A percentile compares a stretch with the other conserved stretches of the same genome.
Conservation (phyloP, 1,140 invertebrate genomes). For the Caenorhabditis latens region DNA sequence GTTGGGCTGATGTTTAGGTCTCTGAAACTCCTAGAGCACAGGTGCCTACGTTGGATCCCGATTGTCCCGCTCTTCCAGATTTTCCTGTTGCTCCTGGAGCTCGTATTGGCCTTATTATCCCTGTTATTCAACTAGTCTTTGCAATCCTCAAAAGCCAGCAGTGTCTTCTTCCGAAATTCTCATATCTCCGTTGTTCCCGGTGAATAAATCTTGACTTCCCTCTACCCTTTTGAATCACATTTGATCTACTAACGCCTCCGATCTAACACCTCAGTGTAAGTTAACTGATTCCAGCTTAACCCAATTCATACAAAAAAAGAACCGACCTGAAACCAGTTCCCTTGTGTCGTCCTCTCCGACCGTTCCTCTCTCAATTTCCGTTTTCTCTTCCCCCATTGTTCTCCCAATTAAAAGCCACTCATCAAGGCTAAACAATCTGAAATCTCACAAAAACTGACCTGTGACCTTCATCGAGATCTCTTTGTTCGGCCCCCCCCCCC, state of each 20-base stretch:
- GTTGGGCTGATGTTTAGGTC: too few relatives aligned
- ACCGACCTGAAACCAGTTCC: neutral
- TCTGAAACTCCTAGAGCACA: too few relatives aligned
- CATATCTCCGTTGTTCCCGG: too few relatives aligned
- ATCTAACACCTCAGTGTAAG: neutral
- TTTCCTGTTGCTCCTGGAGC: too few relatives aligned
- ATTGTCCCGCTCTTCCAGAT: too few relatives aligned
- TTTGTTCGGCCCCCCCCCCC: constrained; percentile 16
- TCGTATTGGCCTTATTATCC: too few relatives aligned
- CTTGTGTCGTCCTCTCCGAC: neutral
- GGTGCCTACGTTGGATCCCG: too few relatives aligned
- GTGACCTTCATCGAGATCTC: constrained; percentile 8
- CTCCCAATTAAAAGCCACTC: constrained; percentile 17
- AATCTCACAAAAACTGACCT: neutral
- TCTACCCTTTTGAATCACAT: neutral
- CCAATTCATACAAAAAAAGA: neutral
- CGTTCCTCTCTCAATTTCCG: neutral
- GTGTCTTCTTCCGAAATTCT: too few relatives aligned
- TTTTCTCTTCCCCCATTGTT: neutral
- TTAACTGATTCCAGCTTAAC: neutral
- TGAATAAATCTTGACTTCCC: too few relatives aligned
- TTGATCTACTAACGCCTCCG: neutral
- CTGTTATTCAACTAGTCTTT: too few relatives aligned
- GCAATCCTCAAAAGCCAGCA: too few relatives aligned
- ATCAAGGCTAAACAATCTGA: constrained; percentile 26